phyloP scores from a whole-genome alignment of 2,797 vertebrate genomes.

The Peromyscus melanophrys region DNA sequence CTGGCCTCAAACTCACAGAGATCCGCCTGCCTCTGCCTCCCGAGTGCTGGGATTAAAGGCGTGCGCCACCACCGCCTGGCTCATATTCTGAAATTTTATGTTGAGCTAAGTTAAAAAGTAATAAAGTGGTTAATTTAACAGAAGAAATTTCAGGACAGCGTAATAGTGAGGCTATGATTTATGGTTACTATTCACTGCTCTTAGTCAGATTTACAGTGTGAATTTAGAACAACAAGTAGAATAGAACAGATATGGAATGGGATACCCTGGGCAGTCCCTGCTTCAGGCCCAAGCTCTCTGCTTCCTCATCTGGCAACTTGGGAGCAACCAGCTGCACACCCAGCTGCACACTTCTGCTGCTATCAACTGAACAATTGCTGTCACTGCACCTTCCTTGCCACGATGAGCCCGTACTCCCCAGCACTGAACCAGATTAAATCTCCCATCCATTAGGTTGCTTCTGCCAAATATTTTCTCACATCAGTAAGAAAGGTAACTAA shows the following conservation, averaged over 20 bases:
- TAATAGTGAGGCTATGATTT: neutral
- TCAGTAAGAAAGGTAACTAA: neutral
- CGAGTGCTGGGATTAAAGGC: too few relatives aligned
- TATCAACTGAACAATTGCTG: neutral
- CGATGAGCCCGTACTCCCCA: neutral
- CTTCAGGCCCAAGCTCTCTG: neutral
- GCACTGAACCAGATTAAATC: neutral
- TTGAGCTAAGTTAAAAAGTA: neutral
- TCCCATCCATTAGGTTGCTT: neutral
- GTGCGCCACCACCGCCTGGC: too few relatives aligned
- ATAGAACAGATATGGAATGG: neutral
- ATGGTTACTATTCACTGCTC: neutral
- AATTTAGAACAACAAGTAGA: neutral
- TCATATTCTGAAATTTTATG: neutral
- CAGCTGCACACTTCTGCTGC: neutral
- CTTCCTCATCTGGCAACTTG: neutral
- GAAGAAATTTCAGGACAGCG: neutral
- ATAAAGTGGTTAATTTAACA: neutral
- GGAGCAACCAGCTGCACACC: neutral
- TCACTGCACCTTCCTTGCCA: neutral
- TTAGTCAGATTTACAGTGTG: neutral
- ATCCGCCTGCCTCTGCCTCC: too few relatives aligned
- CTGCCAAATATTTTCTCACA: neutral
- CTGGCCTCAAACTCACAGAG: too few relatives aligned
- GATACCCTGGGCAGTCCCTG: too few relatives aligned